Conservation (phyloP, 2,113 vertebrate species). For the Rhinolophus ferrumequinum region DNA sequence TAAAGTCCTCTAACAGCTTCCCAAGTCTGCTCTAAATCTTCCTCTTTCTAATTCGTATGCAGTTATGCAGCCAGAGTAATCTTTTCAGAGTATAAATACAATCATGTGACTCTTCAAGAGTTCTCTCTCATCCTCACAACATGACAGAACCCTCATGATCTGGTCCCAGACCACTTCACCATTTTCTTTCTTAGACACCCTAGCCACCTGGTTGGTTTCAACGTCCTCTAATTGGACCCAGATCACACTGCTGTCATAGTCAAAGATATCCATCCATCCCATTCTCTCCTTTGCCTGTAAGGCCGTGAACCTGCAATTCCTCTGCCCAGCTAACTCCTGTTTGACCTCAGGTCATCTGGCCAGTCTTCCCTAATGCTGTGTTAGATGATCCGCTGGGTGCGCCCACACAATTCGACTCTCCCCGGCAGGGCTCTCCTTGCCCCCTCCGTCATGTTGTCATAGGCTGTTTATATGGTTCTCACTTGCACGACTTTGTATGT, state of each 20-base stretch:
- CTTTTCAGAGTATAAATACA: neutral
- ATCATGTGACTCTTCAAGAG: neutral
- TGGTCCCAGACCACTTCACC: neutral
- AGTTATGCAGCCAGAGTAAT: neutral
- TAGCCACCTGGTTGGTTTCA: neutral
- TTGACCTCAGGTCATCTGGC: neutral
- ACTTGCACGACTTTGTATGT: neutral
- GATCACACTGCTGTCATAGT: neutral
- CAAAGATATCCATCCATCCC: neutral
- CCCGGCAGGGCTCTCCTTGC: neutral
- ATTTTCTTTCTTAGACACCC: neutral
- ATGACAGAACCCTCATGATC: neutral
- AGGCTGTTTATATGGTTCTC: neutral
- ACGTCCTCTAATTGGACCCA: neutral
- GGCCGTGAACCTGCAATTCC: neutral
- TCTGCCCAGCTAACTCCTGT: neutral
- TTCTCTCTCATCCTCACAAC: neutral
- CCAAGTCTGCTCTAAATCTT: neutral
- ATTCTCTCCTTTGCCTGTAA: neutral
- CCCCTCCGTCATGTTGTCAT: neutral
- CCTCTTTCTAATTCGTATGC: neutral
- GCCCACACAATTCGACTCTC: rapidly evolving
- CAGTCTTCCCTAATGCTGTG: neutral
- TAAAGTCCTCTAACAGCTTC: neutral
- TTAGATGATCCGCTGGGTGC: neutral